phyloP scores from a whole-genome alignment of 2,888 invertebrate genomes.

The Cheilosia impressa region DNA sequence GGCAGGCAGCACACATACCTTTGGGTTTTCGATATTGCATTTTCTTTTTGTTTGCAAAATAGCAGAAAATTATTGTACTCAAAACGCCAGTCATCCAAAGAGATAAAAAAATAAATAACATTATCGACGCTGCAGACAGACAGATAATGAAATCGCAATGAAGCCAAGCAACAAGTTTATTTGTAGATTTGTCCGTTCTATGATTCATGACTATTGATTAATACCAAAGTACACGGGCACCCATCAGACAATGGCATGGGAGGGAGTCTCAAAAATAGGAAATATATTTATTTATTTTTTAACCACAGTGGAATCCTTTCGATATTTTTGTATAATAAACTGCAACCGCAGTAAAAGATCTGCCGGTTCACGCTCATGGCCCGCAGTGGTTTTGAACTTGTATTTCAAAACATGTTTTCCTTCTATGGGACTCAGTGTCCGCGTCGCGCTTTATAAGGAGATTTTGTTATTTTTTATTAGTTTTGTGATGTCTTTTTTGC shows the following conservation, averaged over 20 bases:
- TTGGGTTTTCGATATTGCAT: conserved; percentile 6
- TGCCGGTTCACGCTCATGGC: conserved; percentile 1
- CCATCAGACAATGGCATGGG: neutral
- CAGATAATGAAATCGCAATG: neutral
- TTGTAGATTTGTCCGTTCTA: neutral
- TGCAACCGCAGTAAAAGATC: too few species aligned
- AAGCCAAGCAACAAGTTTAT: conserved; percentile 2
- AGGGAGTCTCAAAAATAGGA: too few species aligned
- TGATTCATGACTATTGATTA: conserved; percentile 22
- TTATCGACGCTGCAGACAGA: neutral
- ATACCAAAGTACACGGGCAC: neutral
- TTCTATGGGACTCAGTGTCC: neutral
- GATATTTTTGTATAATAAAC: neutral
- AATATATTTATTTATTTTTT: too few species aligned
- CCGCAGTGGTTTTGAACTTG: conserved; percentile 14
- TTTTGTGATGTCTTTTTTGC: too few species aligned
- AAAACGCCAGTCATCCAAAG: conserved; percentile 13
- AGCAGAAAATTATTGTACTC: neutral
- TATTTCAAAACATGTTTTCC: conserved; percentile 10
- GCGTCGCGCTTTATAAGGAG: too few species aligned
- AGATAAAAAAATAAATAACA: neutral
- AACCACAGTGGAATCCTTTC: neutral
- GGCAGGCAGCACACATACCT: neutral
- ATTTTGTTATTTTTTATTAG: too few species aligned
- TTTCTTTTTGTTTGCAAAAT: conserved; percentile 14